These are phyloP conservation scores for Parnassius glacialis DNA, from an alignment of 2,888 invertebrate genomes.

Conservation along the genomic window DNA sequence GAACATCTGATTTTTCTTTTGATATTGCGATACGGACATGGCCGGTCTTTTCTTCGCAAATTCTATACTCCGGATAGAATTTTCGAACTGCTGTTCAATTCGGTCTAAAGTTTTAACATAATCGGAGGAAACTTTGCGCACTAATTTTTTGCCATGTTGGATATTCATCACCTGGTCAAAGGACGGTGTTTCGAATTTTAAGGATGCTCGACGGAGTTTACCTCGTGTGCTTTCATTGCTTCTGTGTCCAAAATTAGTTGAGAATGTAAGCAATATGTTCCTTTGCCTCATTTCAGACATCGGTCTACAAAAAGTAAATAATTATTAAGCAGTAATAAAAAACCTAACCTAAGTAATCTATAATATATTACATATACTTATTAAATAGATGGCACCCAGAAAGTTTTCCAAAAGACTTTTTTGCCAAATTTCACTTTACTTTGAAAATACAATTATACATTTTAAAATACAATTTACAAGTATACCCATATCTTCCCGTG, in stretches of 20 bases:
- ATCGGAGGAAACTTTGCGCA: constrained; percentile 63
- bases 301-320: constrained; percentile 32
- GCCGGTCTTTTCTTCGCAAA: constrained; percentile 56
- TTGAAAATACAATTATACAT: no score
- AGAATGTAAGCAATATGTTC: constrained; percentile 45
- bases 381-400: no score
- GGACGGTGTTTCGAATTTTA: constrained; percentile 37
- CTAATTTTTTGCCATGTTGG: constrained; percentile 53
- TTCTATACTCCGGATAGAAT: constrained; percentile 55
- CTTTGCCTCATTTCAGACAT: constrained; percentile 36
- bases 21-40: constrained; percentile 55
- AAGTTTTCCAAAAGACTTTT: no score
- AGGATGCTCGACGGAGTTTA: constrained; percentile 37
- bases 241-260: constrained; percentile 37
- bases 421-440: no score
- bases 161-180: constrained; percentile 50
- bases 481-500: no score
- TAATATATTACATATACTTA: no score
- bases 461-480: no score
- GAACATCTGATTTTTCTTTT: constrained; percentile 49
- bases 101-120: constrained; percentile 60
- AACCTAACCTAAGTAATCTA: no score
- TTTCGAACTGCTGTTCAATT: constrained; percentile 43
- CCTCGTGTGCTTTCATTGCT: constrained; percentile 38
- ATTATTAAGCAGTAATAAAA: no score